A percentile compares a stretch with the other conserved stretches of the same genome.
Conservation (phyloP, 2,888 invertebrate species). For the Selenia dentaria region DNA sequence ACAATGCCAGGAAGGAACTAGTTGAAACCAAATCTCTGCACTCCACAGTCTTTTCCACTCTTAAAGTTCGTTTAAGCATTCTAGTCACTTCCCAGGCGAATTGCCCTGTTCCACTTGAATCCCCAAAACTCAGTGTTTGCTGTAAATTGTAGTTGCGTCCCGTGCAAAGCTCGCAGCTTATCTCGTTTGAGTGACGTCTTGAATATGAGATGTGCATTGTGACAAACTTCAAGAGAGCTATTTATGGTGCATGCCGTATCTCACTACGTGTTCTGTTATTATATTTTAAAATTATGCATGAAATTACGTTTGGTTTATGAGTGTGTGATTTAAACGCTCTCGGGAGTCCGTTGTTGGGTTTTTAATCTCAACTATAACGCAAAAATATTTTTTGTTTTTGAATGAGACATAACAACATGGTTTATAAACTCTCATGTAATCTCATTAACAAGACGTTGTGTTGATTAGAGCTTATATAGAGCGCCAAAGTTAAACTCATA, state of each 20-base stretch:
- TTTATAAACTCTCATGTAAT: no score
- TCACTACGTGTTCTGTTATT: slow-evolving; percentile 6
- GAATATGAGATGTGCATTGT: slow-evolving; percentile 48
- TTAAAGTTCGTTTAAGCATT: slow-evolving; percentile 42
- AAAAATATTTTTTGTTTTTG: no score
- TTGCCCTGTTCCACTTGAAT: slow-evolving; percentile 41
- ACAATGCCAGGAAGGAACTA: no score
- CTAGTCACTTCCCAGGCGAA: slow-evolving; percentile 37
- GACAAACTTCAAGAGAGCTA: slow-evolving; percentile 36
- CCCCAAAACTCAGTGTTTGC: slow-evolving; percentile 49
- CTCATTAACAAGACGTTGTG: no score
- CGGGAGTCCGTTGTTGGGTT: no score
- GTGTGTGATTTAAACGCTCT: not conserved
- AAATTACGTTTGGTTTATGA: not conserved
- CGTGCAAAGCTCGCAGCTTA: slow-evolving; percentile 47
- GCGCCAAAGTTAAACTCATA: no score
- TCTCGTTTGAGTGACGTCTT: slow-evolving; percentile 46
- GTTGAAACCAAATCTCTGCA: no score
- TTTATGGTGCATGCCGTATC: slow-evolving; percentile 25
- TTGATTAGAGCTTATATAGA: no score
- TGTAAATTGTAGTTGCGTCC: slow-evolving; percentile 54
- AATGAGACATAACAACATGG: no score
- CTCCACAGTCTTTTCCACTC: not conserved
- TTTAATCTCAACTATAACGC: no score
- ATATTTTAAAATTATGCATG: slow-evolving; percentile 10